These are phyloP conservation scores for Ypsolopha scabrella DNA, from an alignment of 2,888 invertebrate genomes.

Conservation along the genomic window DNA sequence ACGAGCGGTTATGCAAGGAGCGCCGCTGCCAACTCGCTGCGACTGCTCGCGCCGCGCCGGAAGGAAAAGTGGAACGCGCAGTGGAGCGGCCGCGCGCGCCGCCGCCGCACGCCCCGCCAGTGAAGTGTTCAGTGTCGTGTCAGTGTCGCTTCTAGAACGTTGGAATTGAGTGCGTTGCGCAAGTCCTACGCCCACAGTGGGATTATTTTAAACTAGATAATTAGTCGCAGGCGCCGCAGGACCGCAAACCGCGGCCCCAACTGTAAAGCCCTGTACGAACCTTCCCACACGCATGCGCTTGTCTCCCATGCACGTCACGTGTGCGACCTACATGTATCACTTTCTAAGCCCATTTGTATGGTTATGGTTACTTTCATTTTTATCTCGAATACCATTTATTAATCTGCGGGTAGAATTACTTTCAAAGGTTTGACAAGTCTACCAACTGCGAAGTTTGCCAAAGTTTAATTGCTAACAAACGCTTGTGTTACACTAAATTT, in stretches of 20 bases:
- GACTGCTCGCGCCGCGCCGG: slow-evolving; percentile 40
- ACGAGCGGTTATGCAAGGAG: slow-evolving; percentile 67
- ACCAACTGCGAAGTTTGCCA: too few species aligned
- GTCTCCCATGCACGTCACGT: slow-evolving; percentile 26
- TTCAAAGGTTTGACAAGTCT: too few species aligned
- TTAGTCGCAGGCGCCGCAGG: slow-evolving; percentile 12
- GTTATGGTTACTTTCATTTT: not conserved
- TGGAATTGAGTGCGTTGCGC: slow-evolving; percentile 55
- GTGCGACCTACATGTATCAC: slow-evolving; percentile 18
- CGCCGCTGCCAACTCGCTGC: slow-evolving; percentile 65
- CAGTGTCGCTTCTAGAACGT: slow-evolving; percentile 66
- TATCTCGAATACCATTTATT: too few species aligned
- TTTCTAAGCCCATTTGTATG: not conserved
- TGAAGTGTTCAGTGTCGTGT: slow-evolving; percentile 64
- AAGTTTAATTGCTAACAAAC: too few species aligned
- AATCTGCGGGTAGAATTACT: too few species aligned
- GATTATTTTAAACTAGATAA: slow-evolving; percentile 63
- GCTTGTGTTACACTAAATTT: too few species aligned
- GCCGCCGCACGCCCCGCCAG: slow-evolving; percentile 58
- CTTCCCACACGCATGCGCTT: slow-evolving; percentile 2
- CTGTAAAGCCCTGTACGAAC: not conserved
- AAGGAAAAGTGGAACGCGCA: slow-evolving; percentile 70
- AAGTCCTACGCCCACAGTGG: slow-evolving; percentile 60
- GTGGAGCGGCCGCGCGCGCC: slow-evolving; percentile 63
- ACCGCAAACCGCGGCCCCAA: not conserved